phyloP scores from a whole-genome alignment of 2,113 vertebrate genomes.

The Alosa alosa region DNA sequence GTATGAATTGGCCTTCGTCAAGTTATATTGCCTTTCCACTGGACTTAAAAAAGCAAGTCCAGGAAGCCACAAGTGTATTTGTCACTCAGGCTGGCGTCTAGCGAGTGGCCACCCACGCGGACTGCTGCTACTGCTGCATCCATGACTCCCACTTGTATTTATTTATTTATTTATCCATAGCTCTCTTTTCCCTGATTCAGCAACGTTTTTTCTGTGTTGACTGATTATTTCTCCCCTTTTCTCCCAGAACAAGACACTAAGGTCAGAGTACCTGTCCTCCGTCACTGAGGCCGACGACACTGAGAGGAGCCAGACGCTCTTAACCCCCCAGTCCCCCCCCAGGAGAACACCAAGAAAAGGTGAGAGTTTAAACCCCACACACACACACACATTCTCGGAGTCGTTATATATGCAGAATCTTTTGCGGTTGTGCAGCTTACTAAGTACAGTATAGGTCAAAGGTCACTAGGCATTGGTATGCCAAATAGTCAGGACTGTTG shows the following conservation, averaged over 20 bases:
- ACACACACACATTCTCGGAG: too few species aligned
- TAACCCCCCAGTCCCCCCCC: conserved; percentile 21
- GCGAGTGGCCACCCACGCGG: background rate
- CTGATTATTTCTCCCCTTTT: background rate
- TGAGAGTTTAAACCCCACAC: too few species aligned
- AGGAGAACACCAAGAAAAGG: conserved; percentile 50
- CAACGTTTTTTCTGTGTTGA: background rate
- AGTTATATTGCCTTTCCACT: background rate
- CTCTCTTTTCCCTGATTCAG: background rate
- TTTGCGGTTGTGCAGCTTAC: too few species aligned
- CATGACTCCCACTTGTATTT: background rate
- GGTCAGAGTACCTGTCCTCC: conserved; percentile 31
- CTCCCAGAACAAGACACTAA: conserved; percentile 29
- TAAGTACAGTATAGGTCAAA: too few species aligned
- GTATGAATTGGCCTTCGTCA: background rate
- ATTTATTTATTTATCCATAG: background rate
- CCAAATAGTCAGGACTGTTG: too few species aligned
- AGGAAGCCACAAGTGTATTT: background rate
- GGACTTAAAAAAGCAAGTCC: background rate
- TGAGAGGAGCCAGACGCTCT: conserved; percentile 15
- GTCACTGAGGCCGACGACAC: conserved; percentile 29
- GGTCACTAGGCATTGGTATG: too few species aligned
- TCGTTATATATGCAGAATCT: too few species aligned
- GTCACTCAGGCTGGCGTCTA: background rate
- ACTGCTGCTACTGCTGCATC: background rate